These are phyloP conservation scores for Sparus aurata DNA, from an alignment of 2,797 vertebrate species.

Conservation along the genomic window DNA sequence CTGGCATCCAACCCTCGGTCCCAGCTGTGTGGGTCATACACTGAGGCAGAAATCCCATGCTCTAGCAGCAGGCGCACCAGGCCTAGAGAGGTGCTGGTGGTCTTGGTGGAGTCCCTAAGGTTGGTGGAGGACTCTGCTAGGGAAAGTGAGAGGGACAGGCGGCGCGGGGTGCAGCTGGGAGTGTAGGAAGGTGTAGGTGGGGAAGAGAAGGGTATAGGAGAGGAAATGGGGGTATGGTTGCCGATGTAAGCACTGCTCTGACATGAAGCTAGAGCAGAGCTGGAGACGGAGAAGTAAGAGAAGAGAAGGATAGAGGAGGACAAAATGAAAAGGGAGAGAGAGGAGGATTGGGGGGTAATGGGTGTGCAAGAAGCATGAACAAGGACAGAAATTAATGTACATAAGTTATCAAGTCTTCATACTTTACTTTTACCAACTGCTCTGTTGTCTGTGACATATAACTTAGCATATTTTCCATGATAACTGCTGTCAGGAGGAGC, in stretches of 20 bases:
- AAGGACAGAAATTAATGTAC: conserved; percentile 26
- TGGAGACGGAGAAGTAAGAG: conserved; percentile 61
- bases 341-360: not conserved
- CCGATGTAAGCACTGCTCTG: conserved; percentile 62
- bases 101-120: conserved; percentile 94
- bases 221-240: conserved; percentile 78
- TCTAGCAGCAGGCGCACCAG: conserved; percentile 95
- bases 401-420: conserved; percentile 17
- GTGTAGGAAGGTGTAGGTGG: conserved; percentile 92
- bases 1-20: conserved; percentile 85
- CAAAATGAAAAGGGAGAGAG: not conserved
- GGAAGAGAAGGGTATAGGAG: conserved; percentile 79
- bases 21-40: conserved; percentile 95
- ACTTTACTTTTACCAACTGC: not conserved
- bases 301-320: not conserved
- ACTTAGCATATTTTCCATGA: not conserved
- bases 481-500: not conserved
- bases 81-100: conserved; percentile 96
- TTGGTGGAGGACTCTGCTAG: conserved; percentile 97
- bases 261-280: conserved; percentile 81
- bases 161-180: conserved; percentile 94
- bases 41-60: conserved; percentile 93
- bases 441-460: too few species aligned
- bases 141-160: conserved; percentile 93
- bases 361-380: not conserved